These are phyloP conservation scores for Gastracanthus pulcherrimus DNA, from an alignment of 2,888 invertebrate genomes.

Conservation along the genomic window DNA sequence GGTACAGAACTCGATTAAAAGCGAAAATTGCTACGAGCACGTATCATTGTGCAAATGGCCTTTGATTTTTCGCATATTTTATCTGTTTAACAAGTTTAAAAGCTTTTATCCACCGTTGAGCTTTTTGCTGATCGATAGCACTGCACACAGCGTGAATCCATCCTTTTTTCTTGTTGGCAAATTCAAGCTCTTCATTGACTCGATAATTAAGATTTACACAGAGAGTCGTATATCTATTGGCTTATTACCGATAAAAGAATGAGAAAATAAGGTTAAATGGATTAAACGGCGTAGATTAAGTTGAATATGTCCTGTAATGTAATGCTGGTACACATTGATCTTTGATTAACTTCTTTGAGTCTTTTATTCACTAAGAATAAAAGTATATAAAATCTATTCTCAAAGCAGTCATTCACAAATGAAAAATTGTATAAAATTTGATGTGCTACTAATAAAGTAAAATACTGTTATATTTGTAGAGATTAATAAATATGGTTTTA, in stretches of 20 bases:
- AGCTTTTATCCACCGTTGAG: background rate
- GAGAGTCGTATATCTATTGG: background rate
- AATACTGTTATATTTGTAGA: too few species aligned
- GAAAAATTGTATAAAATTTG: too few species aligned
- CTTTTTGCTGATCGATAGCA: background rate
- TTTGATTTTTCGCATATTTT: background rate
- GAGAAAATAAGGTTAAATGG: background rate
- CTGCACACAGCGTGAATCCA: background rate
- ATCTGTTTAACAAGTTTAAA: background rate
- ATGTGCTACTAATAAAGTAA: too few species aligned
- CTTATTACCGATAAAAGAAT: background rate
- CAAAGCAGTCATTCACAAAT: too few species aligned
- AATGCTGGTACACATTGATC: too few species aligned
- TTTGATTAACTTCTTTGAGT: background rate
- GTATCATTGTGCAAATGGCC: background rate
- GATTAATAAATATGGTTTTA: too few species aligned
- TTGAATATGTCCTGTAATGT: background rate
- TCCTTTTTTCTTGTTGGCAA: background rate
- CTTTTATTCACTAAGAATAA: background rate
- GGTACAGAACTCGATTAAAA: too few species aligned
- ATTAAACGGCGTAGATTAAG: background rate
- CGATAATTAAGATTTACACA: background rate
- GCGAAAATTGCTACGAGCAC: too few species aligned
- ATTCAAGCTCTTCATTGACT: background rate
- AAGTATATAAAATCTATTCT: background rate